Evolutionary conservation across 2,888 invertebrate species (phyloP), one percentile per base, ranked within the genome.

Genomic region (Sturmia bella): DNA sequence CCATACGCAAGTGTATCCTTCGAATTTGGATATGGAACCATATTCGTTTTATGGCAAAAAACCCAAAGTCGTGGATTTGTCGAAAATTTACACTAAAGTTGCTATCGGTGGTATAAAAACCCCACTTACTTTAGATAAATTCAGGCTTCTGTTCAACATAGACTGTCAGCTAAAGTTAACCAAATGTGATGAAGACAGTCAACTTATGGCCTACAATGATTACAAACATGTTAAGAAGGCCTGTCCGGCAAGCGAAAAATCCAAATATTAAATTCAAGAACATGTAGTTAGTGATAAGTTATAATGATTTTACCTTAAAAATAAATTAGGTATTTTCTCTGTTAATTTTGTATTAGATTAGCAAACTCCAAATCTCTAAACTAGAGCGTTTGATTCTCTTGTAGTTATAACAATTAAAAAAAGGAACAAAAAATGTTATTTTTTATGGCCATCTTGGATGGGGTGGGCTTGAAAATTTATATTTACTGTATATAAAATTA

Each of bases 221-320:
- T 85, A 85, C 59, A 83, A 68, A n/a, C 78, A 84, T 57, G 52
- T 81, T 19, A 84, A 75, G 24, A 85, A 84, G 57, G 85, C 87
- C 3, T 87, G 87, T 74, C 87, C 87, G 41, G 86, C 86, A 13
- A 87, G 87, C 59, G 84, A 85, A 37, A 87, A 87, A 72, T 75
- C 75, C 27, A 83, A 70, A 45, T 83, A 69, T 32, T 83, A 70
- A 83, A 39, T 59, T 41, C 19, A 32, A 43, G 0, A 43, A 75
- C 32, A 6, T 43, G 13, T 63, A 3, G 21, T 15, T 32, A 19
- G 27, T 32, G 11, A 13, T 50, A 32, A 43, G 63, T 77, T 72
- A 19, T 3, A 32, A 32, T 32, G 19, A 50, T 24, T 12, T 21
- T 12, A 21, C 32, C n/a, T 50, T n/a, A n/a, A 1, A 17, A 57